Base-by-base conservation (phyloP, 2,888 invertebrate genomes). In the Nebria brevicollis region DNA sequence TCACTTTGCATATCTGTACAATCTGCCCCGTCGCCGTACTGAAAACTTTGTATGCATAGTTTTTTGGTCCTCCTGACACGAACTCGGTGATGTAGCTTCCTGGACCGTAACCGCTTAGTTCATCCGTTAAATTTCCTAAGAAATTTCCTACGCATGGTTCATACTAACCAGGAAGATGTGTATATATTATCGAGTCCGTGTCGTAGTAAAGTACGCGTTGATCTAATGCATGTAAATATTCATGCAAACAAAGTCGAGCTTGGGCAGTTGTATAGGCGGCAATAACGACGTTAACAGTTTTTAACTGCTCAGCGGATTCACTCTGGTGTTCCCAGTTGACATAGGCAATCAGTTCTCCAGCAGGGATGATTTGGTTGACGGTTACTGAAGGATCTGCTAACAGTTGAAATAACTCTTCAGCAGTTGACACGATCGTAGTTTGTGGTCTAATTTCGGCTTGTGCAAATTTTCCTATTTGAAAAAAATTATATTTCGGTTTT, bases 241-340 rank as follows among this genome's bases (percentile, higher is more conserved):
- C 77, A 41, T 66, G 68, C 77, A 77, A 66, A 15, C 77, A 41
- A 15, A 77, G 68, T 77, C 68, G 20, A 13, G 77, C 77, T 15
- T 77, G 77, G 41, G 77, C 66, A 4, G 84, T 88, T 1, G 86
- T 87, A 73, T 86, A 88, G 0, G 86, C 84, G 0, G 88, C 88
- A 2, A 89, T 85, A 10, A 86, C 84, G 0, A 85, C 83, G 81
- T 86, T 87, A 15, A 84, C 82, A 0, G 78, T 82, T 7, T 80
- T 70, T 20, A 80, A 73, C 15, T 81, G 77, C n/a, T 75, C 82
- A 8, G 64, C 68, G 2, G 82, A 76, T 13, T 84, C 84, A 7
- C 83, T 82, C 15, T 66, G 79, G 65, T 82, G 70, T 11, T 54
- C 66, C 77, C 84, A 84, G 65, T 82, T 83, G 7, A 83, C 82